Evolutionary conservation across 2,113 vertebrate species (phyloP).

Genomic region (Raja brachyura): DNA sequence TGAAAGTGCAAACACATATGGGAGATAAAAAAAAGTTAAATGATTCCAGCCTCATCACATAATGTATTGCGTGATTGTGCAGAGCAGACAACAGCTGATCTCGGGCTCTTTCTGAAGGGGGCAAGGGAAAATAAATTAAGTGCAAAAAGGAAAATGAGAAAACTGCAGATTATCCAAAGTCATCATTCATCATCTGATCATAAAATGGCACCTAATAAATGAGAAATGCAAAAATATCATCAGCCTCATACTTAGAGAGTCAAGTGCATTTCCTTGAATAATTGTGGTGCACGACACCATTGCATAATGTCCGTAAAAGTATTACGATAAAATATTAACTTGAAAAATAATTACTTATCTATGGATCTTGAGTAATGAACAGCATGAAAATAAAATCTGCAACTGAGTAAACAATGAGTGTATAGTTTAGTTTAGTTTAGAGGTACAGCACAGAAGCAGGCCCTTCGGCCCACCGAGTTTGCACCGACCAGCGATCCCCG

Average conservation of each 20-base stretch:
- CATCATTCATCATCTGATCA: slow-evolving; percentile 25
- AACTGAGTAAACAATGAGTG: background rate
- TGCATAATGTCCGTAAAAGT: background rate
- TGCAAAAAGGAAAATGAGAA: slow-evolving; percentile 22
- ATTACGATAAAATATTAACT: background rate
- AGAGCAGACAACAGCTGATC: background rate
- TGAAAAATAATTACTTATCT: background rate
- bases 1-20: background rate
- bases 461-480: too few relatives aligned
- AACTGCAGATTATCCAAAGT: slow-evolving; percentile 13
- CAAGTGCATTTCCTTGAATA: slow-evolving; percentile 29
- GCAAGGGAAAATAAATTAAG: background rate
- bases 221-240: slow-evolving; percentile 30
- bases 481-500: too few relatives aligned
- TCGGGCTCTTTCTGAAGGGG: background rate
- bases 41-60: background rate
- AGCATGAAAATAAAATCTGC: background rate
- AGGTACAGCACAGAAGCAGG: too few relatives aligned
- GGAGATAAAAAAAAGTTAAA: background rate
- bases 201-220: slow-evolving; percentile 19
- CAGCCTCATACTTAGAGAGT: slow-evolving; percentile 20
- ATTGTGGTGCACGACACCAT: background rate
- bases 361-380: background rate
- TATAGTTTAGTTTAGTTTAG: too few relatives aligned
- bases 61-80: background rate